phyloP scores from a whole-genome alignment of 2,888 invertebrate genomes.

The Macrophya alboannulata region DNA sequence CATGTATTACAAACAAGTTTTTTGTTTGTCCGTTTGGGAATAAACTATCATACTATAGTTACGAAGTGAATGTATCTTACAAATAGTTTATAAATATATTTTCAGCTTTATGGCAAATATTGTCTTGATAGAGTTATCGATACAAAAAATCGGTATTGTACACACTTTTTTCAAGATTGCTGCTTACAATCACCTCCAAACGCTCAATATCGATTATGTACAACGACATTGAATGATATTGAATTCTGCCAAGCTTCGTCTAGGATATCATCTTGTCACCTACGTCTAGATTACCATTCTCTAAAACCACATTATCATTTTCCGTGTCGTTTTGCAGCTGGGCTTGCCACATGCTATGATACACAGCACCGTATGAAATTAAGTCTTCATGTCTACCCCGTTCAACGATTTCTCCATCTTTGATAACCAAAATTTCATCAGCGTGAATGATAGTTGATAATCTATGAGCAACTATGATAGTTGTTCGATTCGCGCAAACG shows the following conservation, averaged over 20 bases:
- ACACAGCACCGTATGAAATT: constrained; percentile 84
- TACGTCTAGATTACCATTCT: constrained; percentile 28
- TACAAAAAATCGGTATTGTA: not conserved
- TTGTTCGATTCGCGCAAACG: constrained; percentile 93
- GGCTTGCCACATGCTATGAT: constrained; percentile 96
- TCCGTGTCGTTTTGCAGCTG: constrained; percentile 86
- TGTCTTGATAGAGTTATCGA: not conserved
- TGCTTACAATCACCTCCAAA: not conserved
- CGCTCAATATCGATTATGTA: constrained; percentile 1
- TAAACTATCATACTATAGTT: not conserved
- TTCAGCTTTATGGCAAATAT: not conserved
- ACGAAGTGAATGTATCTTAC: constrained; percentile 11
- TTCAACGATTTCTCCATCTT: constrained; percentile 95
- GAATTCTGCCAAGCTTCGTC: not conserved
- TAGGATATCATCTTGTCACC: constrained; percentile 30
- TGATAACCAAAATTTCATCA: constrained; percentile 95
- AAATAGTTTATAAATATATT: not conserved
- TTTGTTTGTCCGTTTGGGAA: not conserved
- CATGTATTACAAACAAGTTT: not conserved
- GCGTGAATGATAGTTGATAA: constrained; percentile 97
- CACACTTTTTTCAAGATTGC: not conserved
- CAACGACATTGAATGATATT: not conserved
- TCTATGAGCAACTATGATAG: constrained; percentile 96
- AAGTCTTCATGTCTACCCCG: constrained; percentile 87
- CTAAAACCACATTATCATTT: constrained; percentile 43